Base-by-base conservation (phyloP, 1,140 invertebrate genomes). In the Heliconius nattereri region DNA sequence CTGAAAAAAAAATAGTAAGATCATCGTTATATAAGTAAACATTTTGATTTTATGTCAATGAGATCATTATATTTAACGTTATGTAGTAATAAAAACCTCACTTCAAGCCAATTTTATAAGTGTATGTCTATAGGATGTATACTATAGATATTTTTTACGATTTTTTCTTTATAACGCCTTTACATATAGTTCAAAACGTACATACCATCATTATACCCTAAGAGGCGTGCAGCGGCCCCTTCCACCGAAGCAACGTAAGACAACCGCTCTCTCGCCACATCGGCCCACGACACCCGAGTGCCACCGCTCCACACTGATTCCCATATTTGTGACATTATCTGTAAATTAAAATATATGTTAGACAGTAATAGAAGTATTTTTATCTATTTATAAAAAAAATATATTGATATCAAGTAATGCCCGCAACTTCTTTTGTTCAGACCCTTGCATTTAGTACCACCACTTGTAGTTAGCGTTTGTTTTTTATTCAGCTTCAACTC, bases 321-420 rank as follows among this genome's bases (percentile, higher is more conserved):
- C 94, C 95, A 95, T 66, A 96, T 96, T 83, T 96, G 93, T 23
- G 95, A 95, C 91, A 97, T 95, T 85, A 97, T 96, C 95, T 96
- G 85, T 40, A 7, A 16, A 29, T 19, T 16, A 8, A 20, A 75
- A 75, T 13, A 32, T 57, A 52, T 11, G 13, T 54, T 29, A 16
- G 20, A 54, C 20, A 52, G 49, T 20, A 20, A 2, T 52, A 1
- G 19, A 52, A 52, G 16, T 52, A 7, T 20, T 52, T 20, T 52
- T 20, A 19, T 52, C 20, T 0, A 52, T 52, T 52, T 13, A 13
- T 13, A 0, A 52, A 20, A 52, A 20, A 52, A 52, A 20, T 19
- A 0, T 19, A 7, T 6, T 20, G 0, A 52, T 20, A 20, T 2
- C 2, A 20, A 6, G 19, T 7, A 5, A 16, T 49, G 1, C 0